A percentile compares a stretch with the other conserved stretches of the same genome.
Conservation (phyloP, 2,113 vertebrate genomes). For the Trematomus loennbergii region DNA sequence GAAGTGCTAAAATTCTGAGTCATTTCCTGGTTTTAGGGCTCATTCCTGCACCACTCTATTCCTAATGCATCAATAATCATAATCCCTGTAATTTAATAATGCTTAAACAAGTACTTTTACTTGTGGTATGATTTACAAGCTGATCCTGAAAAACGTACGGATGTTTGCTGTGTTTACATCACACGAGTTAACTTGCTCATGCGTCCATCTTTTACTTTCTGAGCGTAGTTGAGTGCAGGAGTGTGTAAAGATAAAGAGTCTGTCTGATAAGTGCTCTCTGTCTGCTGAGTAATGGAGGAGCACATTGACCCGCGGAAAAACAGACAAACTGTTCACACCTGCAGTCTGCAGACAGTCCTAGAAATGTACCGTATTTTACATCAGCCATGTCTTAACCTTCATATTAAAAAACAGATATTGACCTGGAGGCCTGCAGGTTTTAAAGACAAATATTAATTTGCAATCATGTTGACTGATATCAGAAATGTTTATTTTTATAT, state of each 20-base stretch:
- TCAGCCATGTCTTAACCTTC: neutral
- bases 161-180: neutral
- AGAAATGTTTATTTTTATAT: too few species aligned
- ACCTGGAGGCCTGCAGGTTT: neutral
- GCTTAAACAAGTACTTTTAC: too few species aligned
- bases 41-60: too few species aligned
- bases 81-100: too few species aligned
- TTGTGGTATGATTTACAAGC: too few species aligned
- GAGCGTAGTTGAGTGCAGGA: slow-evolving; percentile 53
- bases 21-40: too few species aligned
- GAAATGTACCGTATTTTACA: neutral
- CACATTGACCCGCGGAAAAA: slow-evolving; percentile 54
- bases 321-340: slow-evolving; percentile 46
- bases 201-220: slow-evolving; percentile 59
- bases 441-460: too few species aligned
- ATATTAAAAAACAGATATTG: slow-evolving; percentile 5
- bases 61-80: too few species aligned
- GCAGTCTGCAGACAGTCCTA: slow-evolving; percentile 9
- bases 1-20: too few species aligned
- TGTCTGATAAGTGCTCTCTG: neutral
- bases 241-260: slow-evolving; percentile 57
- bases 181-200: neutral
- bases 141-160: neutral
- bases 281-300: slow-evolving; percentile 49
- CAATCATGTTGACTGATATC: too few species aligned